A percentile compares a stretch with the other conserved stretches of the same genome.
These are phyloP conservation scores for Luperina testacea DNA, from an alignment of 2,888 invertebrate species.

Conservation along the genomic window DNA sequence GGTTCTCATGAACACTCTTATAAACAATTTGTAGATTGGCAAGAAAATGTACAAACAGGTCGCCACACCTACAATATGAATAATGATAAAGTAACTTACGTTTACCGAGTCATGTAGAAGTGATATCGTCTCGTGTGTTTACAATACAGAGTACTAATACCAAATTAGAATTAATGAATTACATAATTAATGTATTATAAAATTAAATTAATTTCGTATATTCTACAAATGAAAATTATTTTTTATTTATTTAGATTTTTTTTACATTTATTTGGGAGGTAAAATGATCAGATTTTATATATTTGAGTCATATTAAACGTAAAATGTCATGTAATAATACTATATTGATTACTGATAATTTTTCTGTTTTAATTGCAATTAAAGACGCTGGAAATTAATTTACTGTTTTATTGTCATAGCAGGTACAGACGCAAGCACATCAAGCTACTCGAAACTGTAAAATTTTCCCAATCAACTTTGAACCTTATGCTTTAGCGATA, in stretches of 20 bases:
- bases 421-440: too few species aligned
- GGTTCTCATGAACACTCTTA: not conserved
- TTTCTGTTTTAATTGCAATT: constrained; percentile 67
- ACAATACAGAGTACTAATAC: constrained; percentile 41
- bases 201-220: constrained; percentile 10
- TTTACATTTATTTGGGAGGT: constrained; percentile 50
- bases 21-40: constrained; percentile 16
- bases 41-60: constrained; percentile 48
- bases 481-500: too few species aligned
- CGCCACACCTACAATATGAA: constrained; percentile 4
- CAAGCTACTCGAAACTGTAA: too few species aligned
- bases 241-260: constrained; percentile 42
- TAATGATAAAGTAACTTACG: constrained; percentile 5
- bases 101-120: constrained; percentile 9
- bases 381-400: constrained; percentile 62
- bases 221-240: constrained; percentile 14
- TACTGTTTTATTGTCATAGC: constrained; percentile 22
- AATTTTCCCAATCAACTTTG: too few species aligned
- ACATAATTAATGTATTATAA: constrained; percentile 2
- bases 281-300: constrained; percentile 54
- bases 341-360: constrained; percentile 60
- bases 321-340: constrained; percentile 64
- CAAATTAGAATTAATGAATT: constrained; percentile 30
- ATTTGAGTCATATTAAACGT: constrained; percentile 69
- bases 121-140: constrained; percentile 28